Conservation (phyloP, 2,113 vertebrate genomes). For the Sylvietta virens region DNA sequence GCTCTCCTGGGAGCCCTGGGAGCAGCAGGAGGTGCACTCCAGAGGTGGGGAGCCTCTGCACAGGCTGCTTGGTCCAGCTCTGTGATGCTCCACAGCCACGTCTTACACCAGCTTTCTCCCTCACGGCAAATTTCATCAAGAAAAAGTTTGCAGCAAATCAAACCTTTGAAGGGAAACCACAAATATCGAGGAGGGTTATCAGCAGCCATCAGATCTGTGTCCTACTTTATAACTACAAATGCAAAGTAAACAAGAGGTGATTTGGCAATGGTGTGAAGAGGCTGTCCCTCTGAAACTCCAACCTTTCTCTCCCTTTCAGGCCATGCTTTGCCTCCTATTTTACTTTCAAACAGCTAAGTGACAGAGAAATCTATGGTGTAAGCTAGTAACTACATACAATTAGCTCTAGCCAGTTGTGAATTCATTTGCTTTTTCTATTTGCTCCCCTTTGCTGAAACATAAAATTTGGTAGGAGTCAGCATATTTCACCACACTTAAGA, state of each 20-base stretch:
- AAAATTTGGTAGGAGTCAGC: background rate
- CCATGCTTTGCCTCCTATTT: background rate
- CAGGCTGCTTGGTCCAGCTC: rapidly evolving
- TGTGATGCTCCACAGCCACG: rapidly evolving
- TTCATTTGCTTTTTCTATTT: conserved; percentile 3
- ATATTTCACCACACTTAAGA: background rate
- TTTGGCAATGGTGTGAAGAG: background rate
- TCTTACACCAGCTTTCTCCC: background rate
- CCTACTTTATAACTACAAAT: background rate
- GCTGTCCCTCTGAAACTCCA: background rate
- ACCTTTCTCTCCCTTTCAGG: background rate
- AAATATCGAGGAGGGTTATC: background rate
- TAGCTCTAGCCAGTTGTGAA: background rate
- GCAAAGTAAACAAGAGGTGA: background rate
- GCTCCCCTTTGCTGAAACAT: background rate
- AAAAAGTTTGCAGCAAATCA: background rate
- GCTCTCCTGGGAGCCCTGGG: rapidly evolving
- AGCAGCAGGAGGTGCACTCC: background rate
- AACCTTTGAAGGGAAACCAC: background rate
- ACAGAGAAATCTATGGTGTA: background rate
- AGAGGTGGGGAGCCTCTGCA: background rate
- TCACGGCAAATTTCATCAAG: background rate
- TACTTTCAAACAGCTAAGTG: background rate
- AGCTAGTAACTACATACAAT: background rate
- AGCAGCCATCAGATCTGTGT: background rate